Evolutionary conservation across 2,797 vertebrate genomes (phyloP), one percentile per base, ranked within the genome.

Genomic region (Megalops cyprinoides): DNA sequence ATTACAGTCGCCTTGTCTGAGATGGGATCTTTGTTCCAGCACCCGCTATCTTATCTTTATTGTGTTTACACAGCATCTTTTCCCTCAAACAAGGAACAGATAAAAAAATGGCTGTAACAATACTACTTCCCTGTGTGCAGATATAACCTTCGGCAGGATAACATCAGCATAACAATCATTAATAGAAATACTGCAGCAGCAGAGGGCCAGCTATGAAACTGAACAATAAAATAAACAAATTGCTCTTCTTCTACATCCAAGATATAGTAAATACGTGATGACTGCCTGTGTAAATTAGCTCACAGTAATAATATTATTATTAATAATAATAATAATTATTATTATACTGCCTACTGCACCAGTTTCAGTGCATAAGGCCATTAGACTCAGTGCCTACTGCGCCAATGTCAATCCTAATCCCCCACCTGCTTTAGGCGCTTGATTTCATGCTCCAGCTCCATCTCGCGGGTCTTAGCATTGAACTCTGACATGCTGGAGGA

Each of bases 361-460:
- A 46, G 53, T 62, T 37, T 71, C 31, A 65, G 67, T 23, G 31
- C 49, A 48, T n/a, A 34, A 37, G 48, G 48, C 20, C 7, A 53
- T 44, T 6, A 53, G 69, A 28, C 8, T 48, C 23, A 37, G 48
- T 58, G 37, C 55, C 55, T 25, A 44, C 76, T 18, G 34, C 9
- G 6, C 23, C 31, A 25, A 1, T 51, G 0, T 76, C 44, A 3
- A 42, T 62, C 9, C 12, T 28, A 7, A 14, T n/a, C 20, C 31
- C 91, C 85, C 90, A 99, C 98, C 96, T 97, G 96, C 88, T 97
- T 99, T 49, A 99, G 95, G 78, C 97, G 92, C 88, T 97, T 97
- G 91, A 94, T 90, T 81, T 99, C 98, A 0, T 97, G 95, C 84
- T 99, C 97, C 74, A 99, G 94, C 89, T 99, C 98, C 82, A 96